Percentiles rank a stretch among this genome's conserved stretches.
Conservation (phyloP, 2,888 invertebrate genomes). For the Schizaphis graminum region DNA sequence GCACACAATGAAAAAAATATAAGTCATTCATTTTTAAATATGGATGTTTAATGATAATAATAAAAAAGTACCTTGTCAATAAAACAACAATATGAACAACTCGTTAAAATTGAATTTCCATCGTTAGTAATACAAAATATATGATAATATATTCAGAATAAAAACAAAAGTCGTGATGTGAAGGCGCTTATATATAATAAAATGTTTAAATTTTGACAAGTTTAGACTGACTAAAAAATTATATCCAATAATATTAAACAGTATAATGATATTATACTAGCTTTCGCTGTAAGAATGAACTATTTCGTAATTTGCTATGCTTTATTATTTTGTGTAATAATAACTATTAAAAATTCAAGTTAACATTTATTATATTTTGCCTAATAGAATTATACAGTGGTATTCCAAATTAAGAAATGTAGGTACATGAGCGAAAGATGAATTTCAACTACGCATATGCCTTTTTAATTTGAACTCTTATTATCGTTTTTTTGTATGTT, state of each 20-base stretch:
- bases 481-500: not conserved
- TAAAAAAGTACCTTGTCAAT: not conserved
- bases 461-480: not conserved
- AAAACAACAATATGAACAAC: constrained; percentile 21
- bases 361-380: not conserved
- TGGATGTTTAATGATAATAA: not conserved
- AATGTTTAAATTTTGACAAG: constrained; percentile 13
- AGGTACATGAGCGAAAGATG: not conserved
- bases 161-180: constrained; percentile 16
- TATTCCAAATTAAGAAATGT: not conserved
- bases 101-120: constrained; percentile 41
- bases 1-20: not conserved
- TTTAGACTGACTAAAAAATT: constrained; percentile 3
- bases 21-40: constrained; percentile 21
- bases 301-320: not conserved
- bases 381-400: not conserved
- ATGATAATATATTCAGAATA: constrained; percentile 37
- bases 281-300: not conserved
- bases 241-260: not conserved
- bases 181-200: not conserved
- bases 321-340: not conserved
- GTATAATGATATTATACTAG: not conserved
- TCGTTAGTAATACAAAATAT: constrained; percentile 35
- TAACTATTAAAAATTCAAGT: not conserved
- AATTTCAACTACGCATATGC: not conserved